A percentile compares a stretch with the other conserved stretches of the same genome.
Conservation (phyloP, 2,888 invertebrate species). For the Nasonovia ribisnigri region DNA sequence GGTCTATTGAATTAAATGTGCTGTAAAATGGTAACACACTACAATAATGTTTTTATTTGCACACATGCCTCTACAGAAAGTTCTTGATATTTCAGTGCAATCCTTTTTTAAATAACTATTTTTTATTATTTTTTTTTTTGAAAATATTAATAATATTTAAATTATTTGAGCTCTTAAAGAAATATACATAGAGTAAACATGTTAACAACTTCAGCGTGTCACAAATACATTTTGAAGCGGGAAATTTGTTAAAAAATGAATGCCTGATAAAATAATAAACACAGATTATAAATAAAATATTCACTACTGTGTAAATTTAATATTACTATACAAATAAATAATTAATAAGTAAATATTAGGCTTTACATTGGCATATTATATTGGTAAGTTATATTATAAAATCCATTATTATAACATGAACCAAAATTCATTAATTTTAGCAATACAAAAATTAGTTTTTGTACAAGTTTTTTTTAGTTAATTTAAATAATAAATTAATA, state of each 20-base stretch:
- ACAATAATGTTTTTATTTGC: not conserved
- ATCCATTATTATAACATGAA: not conserved
- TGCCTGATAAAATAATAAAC: not conserved
- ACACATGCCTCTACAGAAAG: too few relatives aligned
- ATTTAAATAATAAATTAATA: not conserved
- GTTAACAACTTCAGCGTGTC: too few relatives aligned
- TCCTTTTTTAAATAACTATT: not conserved
- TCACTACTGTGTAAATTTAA: not conserved
- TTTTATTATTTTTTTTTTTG: too few relatives aligned
- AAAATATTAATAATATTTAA: too few relatives aligned
- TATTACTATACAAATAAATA: not conserved
- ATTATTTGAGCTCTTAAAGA: too few relatives aligned
- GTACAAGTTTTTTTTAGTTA: not conserved
- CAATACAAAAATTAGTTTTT: not conserved
- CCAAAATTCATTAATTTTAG: not conserved
- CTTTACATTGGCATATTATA: not conserved
- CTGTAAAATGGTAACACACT: not conserved
- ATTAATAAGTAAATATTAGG: not conserved
- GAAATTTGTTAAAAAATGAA: not conserved
- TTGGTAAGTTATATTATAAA: not conserved
- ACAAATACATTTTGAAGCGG: too few relatives aligned
- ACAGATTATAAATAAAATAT: not conserved
- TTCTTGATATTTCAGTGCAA: not conserved
- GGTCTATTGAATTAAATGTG: not conserved
- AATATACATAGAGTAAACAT: too few relatives aligned